phyloP scores from a whole-genome alignment of 2,888 invertebrate species.

The Diaphora mendica region DNA sequence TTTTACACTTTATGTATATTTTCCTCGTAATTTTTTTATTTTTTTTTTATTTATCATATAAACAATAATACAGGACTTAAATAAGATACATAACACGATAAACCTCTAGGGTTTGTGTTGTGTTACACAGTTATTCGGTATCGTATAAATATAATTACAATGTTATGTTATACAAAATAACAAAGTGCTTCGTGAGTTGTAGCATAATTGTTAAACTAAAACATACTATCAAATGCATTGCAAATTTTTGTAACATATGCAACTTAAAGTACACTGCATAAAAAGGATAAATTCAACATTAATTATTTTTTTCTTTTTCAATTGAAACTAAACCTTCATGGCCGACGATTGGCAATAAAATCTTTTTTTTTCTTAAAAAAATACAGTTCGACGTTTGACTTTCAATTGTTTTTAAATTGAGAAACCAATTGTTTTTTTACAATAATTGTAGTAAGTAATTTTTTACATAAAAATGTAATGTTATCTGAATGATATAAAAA shows the following conservation, averaged over 20 bases:
- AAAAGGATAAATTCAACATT: background rate
- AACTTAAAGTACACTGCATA: background rate
- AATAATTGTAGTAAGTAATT: background rate
- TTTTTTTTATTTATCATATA: too few species aligned
- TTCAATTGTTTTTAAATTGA: background rate
- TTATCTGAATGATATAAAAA: background rate
- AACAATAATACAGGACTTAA: too few species aligned
- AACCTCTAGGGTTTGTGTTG: too few species aligned
- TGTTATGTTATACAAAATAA: too few species aligned
- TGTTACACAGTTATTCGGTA: too few species aligned
- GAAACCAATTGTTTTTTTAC: background rate
- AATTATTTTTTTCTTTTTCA: background rate
- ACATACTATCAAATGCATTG: background rate
- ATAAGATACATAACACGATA: too few species aligned
- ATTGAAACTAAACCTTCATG: background rate
- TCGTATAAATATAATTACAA: too few species aligned
- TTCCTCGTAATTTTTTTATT: too few species aligned
- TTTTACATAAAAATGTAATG: background rate
- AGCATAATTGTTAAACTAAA: conserved; percentile 6
- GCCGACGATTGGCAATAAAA: background rate
- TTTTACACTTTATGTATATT: conserved; percentile 46
- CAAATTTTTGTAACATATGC: background rate
- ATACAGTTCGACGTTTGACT: background rate
- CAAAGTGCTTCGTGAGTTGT: conserved; percentile 25
- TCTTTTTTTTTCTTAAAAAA: background rate